phyloP scores from a whole-genome alignment of 2,113 vertebrate genomes.

The Gallinago undulata region DNA sequence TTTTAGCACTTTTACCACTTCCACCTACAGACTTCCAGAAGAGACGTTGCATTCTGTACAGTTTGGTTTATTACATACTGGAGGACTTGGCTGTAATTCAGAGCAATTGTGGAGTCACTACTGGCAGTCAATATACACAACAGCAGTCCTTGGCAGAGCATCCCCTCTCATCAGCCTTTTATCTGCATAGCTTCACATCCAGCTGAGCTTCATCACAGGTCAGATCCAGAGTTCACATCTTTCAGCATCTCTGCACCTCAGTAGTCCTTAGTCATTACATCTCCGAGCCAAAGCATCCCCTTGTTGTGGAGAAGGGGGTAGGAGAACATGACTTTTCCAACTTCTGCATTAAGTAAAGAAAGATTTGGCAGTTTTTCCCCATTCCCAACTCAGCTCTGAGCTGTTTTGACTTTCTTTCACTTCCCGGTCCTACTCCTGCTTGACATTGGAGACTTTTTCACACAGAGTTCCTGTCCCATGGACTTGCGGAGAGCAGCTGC shows the following conservation, averaged over 20 bases:
- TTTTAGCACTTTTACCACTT: slow-evolving; percentile 6
- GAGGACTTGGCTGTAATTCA: slow-evolving; percentile 11
- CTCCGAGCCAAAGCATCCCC: not conserved
- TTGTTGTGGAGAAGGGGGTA: not conserved
- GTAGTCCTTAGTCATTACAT: not conserved
- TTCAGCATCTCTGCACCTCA: not conserved
- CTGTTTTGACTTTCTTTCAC: not conserved
- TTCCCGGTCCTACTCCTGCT: not conserved
- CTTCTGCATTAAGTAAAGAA: not conserved
- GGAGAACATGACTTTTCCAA: not conserved
- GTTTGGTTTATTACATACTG: not conserved
- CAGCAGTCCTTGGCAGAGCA: not conserved
- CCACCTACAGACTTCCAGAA: slow-evolving; percentile 1
- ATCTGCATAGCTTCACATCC: not conserved
- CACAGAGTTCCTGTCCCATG: not conserved
- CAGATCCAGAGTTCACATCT: not conserved
- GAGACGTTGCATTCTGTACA: not conserved
- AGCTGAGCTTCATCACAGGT: not conserved
- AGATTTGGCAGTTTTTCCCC: fast-evolving
- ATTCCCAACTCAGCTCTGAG: not conserved
- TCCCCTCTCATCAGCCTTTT: not conserved
- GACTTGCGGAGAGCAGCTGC: not conserved
- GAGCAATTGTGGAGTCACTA: slow-evolving; percentile 3
- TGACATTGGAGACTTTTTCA: not conserved
- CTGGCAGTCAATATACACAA: not conserved